phyloP scores from a whole-genome alignment of 2,797 vertebrate species.

The Allochrocebus solatus region DNA sequence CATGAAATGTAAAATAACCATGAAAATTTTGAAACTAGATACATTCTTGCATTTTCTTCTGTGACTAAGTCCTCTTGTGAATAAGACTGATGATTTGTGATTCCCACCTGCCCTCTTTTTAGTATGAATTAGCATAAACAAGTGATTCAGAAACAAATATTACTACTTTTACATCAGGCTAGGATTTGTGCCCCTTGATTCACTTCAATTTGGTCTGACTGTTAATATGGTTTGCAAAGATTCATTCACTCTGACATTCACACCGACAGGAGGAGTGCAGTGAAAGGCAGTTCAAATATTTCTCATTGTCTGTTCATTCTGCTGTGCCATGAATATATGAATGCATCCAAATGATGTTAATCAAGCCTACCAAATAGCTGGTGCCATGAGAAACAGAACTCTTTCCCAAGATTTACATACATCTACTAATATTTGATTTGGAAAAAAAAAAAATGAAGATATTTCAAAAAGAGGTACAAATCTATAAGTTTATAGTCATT shows the following conservation, averaged over 20 bases:
- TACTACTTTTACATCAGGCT: conserved; percentile 51
- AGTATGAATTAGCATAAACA: conserved; percentile 51
- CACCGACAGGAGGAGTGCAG: conserved; percentile 44
- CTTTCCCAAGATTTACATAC: conserved; percentile 38
- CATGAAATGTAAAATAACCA: conserved; percentile 75
- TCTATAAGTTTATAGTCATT: neutral
- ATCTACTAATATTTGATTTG: conserved; percentile 5
- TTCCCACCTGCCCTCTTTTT: neutral
- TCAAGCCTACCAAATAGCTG: conserved; percentile 66
- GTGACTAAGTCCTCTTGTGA: conserved; percentile 69
- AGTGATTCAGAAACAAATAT: conserved; percentile 41
- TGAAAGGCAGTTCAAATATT: conserved; percentile 58
- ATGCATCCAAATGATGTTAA: conserved; percentile 72
- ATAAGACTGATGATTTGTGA: conserved; percentile 53
- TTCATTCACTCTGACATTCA: conserved; percentile 61
- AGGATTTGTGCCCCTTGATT: neutral
- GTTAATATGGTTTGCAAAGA: conserved; percentile 31
- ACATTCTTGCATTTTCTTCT: conserved; percentile 57
- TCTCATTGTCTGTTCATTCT: conserved; percentile 67
- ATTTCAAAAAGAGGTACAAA: conserved; percentile 4
- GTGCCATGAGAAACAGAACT: conserved; percentile 63
- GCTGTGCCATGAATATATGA: conserved; percentile 71
- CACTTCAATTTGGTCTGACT: neutral
- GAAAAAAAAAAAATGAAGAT: neutral
- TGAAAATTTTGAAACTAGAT: conserved; percentile 60